Percentiles rank a stretch among this genome's conserved stretches.
These are phyloP conservation scores for Cirrhinus mrigala DNA, from an alignment of 2,797 vertebrate species.

Conservation along the genomic window DNA sequence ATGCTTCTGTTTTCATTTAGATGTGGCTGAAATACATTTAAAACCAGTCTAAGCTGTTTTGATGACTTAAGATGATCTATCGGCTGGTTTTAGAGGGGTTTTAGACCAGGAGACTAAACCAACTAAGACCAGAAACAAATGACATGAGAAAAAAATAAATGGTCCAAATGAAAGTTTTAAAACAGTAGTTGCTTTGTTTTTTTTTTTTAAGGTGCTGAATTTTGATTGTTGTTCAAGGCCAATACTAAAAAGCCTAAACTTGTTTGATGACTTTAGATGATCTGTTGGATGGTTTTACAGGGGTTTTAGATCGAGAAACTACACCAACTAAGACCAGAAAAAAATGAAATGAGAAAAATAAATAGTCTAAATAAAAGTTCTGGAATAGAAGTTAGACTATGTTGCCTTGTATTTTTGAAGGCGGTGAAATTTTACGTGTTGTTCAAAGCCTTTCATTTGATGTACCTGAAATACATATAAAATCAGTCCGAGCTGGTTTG, in stretches of 20 bases:
- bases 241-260: too few species aligned
- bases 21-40: too few species aligned
- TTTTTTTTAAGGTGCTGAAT: background rate
- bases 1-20: slow-evolving; percentile 13
- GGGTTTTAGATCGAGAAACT: too few species aligned
- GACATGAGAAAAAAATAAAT: background rate
- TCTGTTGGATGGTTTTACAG: too few species aligned
- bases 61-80: background rate
- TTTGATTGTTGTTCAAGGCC: too few species aligned
- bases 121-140: background rate
- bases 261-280: too few species aligned
- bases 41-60: background rate
- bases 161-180: slow-evolving; percentile 23
- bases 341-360: background rate
- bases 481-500: too few species aligned
- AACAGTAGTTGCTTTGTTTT: background rate
- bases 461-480: too few species aligned
- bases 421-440: background rate
- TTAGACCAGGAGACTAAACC: background rate
- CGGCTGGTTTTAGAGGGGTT: background rate
- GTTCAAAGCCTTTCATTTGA: background rate
- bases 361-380: slow-evolving; percentile 31
- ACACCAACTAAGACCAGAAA: too few species aligned
- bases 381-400: slow-evolving; percentile 3
- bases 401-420: background rate